Evolutionary conservation across 2,113 vertebrate species (phyloP), one percentile per base, ranked within the genome.

Genomic region (Entomyzon cyanotis): DNA sequence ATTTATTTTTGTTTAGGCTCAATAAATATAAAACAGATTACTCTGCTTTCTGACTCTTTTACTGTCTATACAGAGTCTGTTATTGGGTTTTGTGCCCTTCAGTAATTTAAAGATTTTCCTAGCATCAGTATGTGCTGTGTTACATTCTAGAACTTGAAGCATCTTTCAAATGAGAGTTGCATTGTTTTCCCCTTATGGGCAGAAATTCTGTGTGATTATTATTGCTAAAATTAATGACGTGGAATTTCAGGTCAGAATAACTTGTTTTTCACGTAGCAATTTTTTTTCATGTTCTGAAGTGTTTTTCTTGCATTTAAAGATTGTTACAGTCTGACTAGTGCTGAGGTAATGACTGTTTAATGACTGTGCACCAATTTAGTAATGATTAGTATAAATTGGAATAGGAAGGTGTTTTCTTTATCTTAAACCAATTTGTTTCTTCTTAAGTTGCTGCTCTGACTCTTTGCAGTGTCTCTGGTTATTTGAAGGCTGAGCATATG

Each of bases 271-370:
- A 1, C 56, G 10, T 49, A 78, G 31, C 58, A 12, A 5, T n/a
- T 77, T 58, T 35, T 74, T 55, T 88, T 23, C 39, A 3, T 22
- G 4, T 20, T 18, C 5, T 25, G 21, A 88, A 87, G 47, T 59
- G 4, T 2, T 23, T 52, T 59, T 65, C 31, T 50, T 11, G 1
- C 59, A 11, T 82, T 63, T 46, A 62, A 82, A 82, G 41, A 28
- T 47, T 18, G 16, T 27, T 82, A 11, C 1, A 0, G 4, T 87
- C n/a, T 73, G 59, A 44, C 12, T 49, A 4, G 24, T 8, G 4
- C 37, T 78, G 60, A 77, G 15, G 39, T 52, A 71, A 23, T 58
- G 44, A 50, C 35, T 39, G 3, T 58, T 44, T 49, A 0, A 0
- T 60, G 60, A 62, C 35, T 52, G 8, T 71, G 35, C 33, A 64